Conservation (phyloP, 2,797 vertebrate species). For the Rhadinocentrus ornatus region DNA sequence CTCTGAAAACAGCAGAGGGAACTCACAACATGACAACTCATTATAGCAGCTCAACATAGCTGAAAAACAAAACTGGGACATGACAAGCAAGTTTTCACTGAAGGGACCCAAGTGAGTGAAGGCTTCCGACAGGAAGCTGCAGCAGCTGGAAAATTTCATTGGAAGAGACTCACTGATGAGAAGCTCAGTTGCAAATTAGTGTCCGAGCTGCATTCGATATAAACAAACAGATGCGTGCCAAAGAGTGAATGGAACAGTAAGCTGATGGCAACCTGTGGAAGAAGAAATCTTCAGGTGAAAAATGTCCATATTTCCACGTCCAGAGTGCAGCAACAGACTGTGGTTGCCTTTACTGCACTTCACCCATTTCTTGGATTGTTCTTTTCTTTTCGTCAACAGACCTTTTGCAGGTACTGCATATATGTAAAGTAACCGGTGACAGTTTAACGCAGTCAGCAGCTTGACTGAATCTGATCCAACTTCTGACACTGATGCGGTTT, state of each 20-base stretch:
- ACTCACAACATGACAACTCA: constrained; percentile 57
- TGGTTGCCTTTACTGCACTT: constrained; percentile 31
- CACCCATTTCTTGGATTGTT: constrained; percentile 20
- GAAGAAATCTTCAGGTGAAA: constrained; percentile 7
- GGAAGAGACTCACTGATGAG: constrained; percentile 62
- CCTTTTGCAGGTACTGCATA: constrained; percentile 45
- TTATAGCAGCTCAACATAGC: constrained; percentile 62
- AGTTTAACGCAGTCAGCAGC: constrained; percentile 23
- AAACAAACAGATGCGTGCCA: not conserved
- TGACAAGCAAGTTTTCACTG: constrained; percentile 18
- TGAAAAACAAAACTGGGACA: constrained; percentile 23
- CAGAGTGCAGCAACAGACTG: constrained; percentile 23
- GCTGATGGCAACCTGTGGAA: not conserved
- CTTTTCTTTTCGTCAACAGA: constrained; percentile 27
- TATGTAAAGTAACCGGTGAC: constrained; percentile 40
- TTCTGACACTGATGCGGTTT: not conserved
- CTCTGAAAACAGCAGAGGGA: constrained; percentile 46
- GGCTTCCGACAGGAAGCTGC: constrained; percentile 13
- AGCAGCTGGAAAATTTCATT: constrained; percentile 38
- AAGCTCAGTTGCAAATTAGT: constrained; percentile 44
- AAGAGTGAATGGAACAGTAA: constrained; percentile 19
- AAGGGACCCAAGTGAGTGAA: constrained; percentile 35
- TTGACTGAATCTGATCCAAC: constrained; percentile 29
- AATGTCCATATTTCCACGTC: not conserved
- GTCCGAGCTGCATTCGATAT: constrained; percentile 26